Conservation (phyloP, 1,140 invertebrate species). For the Aphis gossypii region DNA sequence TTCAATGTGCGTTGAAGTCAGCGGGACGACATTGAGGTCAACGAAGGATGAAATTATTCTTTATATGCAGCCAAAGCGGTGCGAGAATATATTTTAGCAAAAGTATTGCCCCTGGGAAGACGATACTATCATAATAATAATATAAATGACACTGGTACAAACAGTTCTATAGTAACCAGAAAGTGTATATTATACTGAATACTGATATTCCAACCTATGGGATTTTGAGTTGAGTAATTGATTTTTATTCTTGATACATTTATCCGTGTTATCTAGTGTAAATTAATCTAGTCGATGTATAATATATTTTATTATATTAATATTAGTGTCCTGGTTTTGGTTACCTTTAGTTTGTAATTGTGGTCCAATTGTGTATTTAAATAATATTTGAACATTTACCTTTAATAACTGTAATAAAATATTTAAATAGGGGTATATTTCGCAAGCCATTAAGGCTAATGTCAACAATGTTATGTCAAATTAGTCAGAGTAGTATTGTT, state of each 20-base stretch:
- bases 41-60: slow-evolving; percentile 46
- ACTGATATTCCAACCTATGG: background rate
- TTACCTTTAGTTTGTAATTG: background rate
- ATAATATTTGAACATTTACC: background rate
- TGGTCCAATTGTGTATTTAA: background rate
- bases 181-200: background rate
- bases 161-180: background rate
- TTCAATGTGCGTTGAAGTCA: background rate
- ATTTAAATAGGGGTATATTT: background rate
- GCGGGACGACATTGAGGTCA: background rate
- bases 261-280: background rate
- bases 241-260: background rate
- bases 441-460: background rate
- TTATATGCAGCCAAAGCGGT: background rate
- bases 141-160: background rate
- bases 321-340: background rate
- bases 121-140: slow-evolving; percentile 21
- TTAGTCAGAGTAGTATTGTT: background rate
- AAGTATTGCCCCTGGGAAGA: slow-evolving; percentile 15
- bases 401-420: background rate
- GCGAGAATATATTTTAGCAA: slow-evolving; percentile 31
- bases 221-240: background rate
- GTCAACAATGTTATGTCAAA: background rate
- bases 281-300: background rate
- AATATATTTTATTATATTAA: background rate